Percentiles rank a stretch among this genome's conserved stretches.
These are phyloP conservation scores for Candidula unifasciata DNA, from an alignment of 2,888 invertebrate genomes.

Conservation along the genomic window DNA sequence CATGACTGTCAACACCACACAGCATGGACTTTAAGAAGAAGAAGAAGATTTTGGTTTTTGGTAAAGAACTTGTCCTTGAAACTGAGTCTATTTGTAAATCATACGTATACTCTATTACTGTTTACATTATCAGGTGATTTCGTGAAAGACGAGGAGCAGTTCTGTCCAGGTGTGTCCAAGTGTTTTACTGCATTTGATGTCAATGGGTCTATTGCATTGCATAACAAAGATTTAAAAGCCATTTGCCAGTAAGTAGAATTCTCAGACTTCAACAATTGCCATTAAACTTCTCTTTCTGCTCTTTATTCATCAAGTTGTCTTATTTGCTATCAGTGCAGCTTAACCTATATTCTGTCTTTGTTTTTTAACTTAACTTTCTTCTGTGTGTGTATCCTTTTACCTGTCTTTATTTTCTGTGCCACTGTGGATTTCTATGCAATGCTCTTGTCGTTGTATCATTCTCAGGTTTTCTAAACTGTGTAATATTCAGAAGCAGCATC, in stretches of 20 bases:
- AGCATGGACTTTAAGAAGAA: too few relatives aligned
- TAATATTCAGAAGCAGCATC: too few relatives aligned
- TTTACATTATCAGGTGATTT: conserved; percentile 1
- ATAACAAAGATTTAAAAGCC: conserved; percentile 26
- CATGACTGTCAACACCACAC: too few relatives aligned
- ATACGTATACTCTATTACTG: not conserved
- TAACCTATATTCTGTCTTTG: not conserved
- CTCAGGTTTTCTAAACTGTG: too few relatives aligned
- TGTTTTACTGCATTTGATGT: conserved; percentile 70
- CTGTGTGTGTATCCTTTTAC: not conserved
- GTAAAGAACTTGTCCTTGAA: not conserved
- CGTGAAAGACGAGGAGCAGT: conserved; percentile 52
- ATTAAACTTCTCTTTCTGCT: not conserved
- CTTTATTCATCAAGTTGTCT: not conserved
- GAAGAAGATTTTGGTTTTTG: not conserved
- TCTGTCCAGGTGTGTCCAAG: conserved; percentile 68
- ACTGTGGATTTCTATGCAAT: not conserved
- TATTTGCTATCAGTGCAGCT: too few relatives aligned
- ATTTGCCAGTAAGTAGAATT: conserved; percentile 25
- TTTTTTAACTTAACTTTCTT: not conserved
- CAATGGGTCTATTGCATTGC: conserved; percentile 72
- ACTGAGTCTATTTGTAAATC: not conserved
- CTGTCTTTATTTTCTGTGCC: not conserved
- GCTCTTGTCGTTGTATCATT: too few relatives aligned
- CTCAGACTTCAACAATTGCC: too few relatives aligned